phyloP scores from a whole-genome alignment of 2,888 invertebrate species.

The Lissonota sp. region DNA sequence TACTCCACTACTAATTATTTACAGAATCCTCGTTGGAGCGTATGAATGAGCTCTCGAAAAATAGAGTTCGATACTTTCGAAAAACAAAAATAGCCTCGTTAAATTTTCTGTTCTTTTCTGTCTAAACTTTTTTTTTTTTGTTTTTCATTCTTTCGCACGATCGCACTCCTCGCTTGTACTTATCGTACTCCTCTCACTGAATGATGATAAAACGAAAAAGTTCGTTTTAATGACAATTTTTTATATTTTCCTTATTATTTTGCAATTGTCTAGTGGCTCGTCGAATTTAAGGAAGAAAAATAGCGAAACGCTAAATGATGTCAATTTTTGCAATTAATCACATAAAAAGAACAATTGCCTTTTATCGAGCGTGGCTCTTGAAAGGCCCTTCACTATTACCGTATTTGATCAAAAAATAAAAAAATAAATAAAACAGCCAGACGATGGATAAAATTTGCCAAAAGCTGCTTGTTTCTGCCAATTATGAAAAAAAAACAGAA shows the following conservation, averaged over 20 bases:
- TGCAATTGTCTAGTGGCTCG: constrained; percentile 22
- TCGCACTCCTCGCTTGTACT: background rate
- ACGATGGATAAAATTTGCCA: background rate
- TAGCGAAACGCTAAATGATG: constrained; percentile 13
- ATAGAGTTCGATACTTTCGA: constrained; percentile 67
- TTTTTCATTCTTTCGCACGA: background rate
- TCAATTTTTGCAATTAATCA: constrained; percentile 14
- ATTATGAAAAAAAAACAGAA: background rate
- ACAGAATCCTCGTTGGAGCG: constrained; percentile 61
- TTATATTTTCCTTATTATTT: constrained; percentile 14
- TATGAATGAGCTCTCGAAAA: constrained; percentile 66
- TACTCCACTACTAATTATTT: constrained; percentile 62
- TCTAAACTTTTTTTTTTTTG: constrained; percentile 27
- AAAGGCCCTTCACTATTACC: background rate
- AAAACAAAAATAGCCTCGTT: constrained; percentile 63
- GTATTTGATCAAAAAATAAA: background rate
- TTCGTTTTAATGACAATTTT: background rate
- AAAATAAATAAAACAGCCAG: background rate
- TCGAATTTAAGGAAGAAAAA: constrained; percentile 1
- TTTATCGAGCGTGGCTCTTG: constrained; percentile 33
- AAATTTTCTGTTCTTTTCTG: constrained; percentile 17
- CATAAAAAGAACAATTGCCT: constrained; percentile 4
- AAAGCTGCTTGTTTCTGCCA: constrained; percentile 3
- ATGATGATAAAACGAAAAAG: background rate
- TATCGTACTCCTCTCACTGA: background rate